Conservation (phyloP, 2,888 invertebrate genomes). For the Lochmaea crataegi region DNA sequence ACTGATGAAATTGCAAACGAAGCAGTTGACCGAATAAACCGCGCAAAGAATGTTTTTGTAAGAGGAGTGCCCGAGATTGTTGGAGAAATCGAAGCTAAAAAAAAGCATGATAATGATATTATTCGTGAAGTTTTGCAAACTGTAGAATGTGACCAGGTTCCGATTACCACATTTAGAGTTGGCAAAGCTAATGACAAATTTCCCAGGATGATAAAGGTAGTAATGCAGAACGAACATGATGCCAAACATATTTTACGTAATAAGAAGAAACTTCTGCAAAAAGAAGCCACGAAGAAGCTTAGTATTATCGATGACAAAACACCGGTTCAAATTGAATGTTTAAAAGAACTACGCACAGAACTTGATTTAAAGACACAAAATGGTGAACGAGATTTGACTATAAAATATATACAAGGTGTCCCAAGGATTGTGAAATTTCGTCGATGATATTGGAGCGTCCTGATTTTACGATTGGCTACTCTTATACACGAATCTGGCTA, state of each 20-base stretch:
- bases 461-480: background rate
- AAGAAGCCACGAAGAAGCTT: background rate
- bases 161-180: background rate
- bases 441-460: background rate
- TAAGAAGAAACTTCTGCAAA: background rate
- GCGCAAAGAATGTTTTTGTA: too few species aligned
- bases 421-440: background rate
- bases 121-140: background rate
- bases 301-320: background rate
- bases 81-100: slow-evolving; percentile 20
- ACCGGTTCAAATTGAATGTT: background rate
- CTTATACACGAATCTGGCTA: background rate
- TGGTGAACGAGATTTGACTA: slow-evolving; percentile 1
- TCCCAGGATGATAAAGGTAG: background rate
- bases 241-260: too few species aligned
- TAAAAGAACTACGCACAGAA: background rate
- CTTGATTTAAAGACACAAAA: background rate
- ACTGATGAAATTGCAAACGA: too few species aligned
- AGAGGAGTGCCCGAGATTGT: background rate
- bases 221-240: background rate
- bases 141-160: background rate
- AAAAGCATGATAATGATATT: slow-evolving; percentile 10
- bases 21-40: too few species aligned
- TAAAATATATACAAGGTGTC: background rate
- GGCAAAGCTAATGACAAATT: background rate